A percentile compares a stretch with the other conserved stretches of the same genome.
phyloP scores from a whole-genome alignment of 2,113 vertebrate genomes.

The Struthidea cinerea region DNA sequence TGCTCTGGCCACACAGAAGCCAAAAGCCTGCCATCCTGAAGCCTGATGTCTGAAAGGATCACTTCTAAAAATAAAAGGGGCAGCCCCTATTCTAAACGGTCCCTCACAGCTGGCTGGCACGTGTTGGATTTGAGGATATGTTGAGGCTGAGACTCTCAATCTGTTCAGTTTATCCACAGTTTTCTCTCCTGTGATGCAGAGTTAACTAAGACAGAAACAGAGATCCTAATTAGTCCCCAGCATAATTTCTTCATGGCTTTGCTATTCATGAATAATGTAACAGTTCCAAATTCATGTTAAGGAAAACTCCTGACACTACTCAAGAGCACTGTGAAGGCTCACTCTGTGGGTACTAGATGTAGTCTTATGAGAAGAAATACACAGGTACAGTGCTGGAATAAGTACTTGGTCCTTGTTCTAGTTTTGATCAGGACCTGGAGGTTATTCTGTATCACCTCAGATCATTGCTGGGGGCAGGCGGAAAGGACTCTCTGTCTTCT shows the following conservation, averaged over 20 bases:
- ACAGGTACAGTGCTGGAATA: background rate
- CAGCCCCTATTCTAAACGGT: background rate
- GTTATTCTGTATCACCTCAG: background rate
- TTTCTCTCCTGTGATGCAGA: background rate
- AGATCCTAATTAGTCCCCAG: background rate
- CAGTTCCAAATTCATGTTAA: background rate
- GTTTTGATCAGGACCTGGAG: background rate
- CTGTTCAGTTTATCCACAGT: background rate
- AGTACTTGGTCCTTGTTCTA: background rate
- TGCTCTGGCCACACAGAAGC: background rate
- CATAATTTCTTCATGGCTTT: background rate
- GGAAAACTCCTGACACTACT: background rate
- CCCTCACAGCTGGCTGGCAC: background rate
- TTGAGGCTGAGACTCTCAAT: background rate
- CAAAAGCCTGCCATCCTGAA: background rate
- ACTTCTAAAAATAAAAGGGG: background rate
- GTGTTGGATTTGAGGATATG: background rate
- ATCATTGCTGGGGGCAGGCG: too few relatives aligned
- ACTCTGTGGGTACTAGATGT: background rate
- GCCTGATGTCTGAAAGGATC: background rate
- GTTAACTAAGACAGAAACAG: background rate
- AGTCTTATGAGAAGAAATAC: background rate
- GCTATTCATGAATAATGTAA: background rate
- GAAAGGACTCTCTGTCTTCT: background rate
- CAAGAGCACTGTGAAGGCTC: background rate